Conservation (phyloP, 1,140 invertebrate species). For the Trypoxylus dichotomus region DNA sequence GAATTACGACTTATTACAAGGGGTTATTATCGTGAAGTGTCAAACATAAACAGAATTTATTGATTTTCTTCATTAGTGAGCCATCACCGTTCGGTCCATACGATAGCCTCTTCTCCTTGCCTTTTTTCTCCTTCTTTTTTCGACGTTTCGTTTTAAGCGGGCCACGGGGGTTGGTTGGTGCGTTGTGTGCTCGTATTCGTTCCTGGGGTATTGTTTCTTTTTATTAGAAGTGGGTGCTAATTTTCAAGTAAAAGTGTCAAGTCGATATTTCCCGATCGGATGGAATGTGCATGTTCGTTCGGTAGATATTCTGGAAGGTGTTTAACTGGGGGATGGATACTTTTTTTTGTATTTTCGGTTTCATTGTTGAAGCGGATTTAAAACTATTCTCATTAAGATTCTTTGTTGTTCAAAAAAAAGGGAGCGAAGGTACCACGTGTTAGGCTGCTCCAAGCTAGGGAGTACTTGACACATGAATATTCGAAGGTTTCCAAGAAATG, state of each 20-base stretch:
- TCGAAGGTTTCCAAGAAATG: too few species aligned
- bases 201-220: not conserved
- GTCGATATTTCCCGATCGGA: not conserved
- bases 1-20: not conserved
- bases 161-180: not conserved
- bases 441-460: too few species aligned
- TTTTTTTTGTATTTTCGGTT: too few species aligned
- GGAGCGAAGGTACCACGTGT: too few species aligned
- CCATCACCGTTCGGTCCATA: not conserved
- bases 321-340: too few species aligned
- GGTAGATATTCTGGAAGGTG: not conserved
- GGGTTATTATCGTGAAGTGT: conserved; percentile 12
- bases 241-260: conserved; percentile 17
- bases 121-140: not conserved
- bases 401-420: too few species aligned
- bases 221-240: conserved; percentile 2
- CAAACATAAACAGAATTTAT: conserved; percentile 23
- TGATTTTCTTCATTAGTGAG: conserved; percentile 17
- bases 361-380: too few species aligned
- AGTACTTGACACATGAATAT: too few species aligned
- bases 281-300: not conserved
- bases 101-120: not conserved
- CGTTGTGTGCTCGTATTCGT: not conserved
- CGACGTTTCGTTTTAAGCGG: not conserved
- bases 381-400: too few species aligned